Evolutionary conservation across 2,888 invertebrate species (phyloP).

Genomic region (Endomychus coccineus): DNA sequence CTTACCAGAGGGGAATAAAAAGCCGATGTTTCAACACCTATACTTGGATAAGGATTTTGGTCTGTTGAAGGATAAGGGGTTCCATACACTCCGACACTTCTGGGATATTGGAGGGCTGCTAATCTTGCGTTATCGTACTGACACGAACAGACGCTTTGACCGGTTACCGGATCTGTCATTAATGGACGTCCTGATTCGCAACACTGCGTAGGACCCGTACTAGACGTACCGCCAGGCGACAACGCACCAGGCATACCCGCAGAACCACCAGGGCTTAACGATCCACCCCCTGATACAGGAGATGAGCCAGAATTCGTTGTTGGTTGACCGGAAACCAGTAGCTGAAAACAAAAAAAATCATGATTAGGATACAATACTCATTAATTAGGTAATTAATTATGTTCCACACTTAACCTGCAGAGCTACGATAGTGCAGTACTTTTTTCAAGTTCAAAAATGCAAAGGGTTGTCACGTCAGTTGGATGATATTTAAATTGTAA

Average conservation of each 20-base stretch:
- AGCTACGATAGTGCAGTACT: too few relatives aligned
- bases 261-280: slow-evolving; percentile 62
- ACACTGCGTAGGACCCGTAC: slow-evolving; percentile 49
- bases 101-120: slow-evolving; percentile 74
- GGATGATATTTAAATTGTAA: too few relatives aligned
- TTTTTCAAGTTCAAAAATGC: too few relatives aligned
- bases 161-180: slow-evolving; percentile 87
- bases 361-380: too few relatives aligned
- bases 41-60: slow-evolving; percentile 88
- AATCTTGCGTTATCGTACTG: slow-evolving; percentile 86
- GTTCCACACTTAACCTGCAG: too few relatives aligned
- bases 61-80: slow-evolving; percentile 85
- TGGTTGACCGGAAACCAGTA: slow-evolving; percentile 70
- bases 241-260: slow-evolving; percentile 45
- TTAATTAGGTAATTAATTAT: too few relatives aligned
- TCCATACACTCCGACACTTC: slow-evolving; percentile 77
- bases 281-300: slow-evolving; percentile 69
- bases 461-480: too few relatives aligned
- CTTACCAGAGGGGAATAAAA: slow-evolving; percentile 94
- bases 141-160: slow-evolving; percentile 89
- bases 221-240: slow-evolving; percentile 48
- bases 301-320: slow-evolving; percentile 69
- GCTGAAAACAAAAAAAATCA: slow-evolving; percentile 47
- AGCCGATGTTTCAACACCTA: slow-evolving; percentile 88
- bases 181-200: slow-evolving; percentile 88